Base-by-base conservation (phyloP, 2,797 vertebrate genomes). In the Limnodromus scolopaceus region DNA sequence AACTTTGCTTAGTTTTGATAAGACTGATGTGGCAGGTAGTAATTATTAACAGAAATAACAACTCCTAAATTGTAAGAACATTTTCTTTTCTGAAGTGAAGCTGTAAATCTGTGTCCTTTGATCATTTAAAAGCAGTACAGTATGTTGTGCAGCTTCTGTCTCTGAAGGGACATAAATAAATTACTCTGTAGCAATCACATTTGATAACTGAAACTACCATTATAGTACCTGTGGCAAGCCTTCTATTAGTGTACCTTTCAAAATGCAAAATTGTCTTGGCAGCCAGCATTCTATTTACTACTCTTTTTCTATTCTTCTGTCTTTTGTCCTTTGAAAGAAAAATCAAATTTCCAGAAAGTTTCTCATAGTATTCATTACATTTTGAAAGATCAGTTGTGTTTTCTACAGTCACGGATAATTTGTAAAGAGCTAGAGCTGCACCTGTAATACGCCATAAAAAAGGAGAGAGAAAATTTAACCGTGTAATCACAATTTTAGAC, bases 101-200 rank as follows among this genome's bases (percentile, higher is more conserved):
- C 30, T 92, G 61, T 89, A 80, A 85, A 82, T 89, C 64, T 79
- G 3, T 84, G 71, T 94, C 66, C 79, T 96, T 94, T 96, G 82
- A 96, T 95, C 91, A 74, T 87, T 91, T 85, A 87, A 90, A 92
- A 92, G 80, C 27, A 94, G 70, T 83, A 65, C 68, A 75, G 87
- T 76, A 45, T 75, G 69, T 84, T 91, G 39, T 76, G 84, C 66
- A 89, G 94, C 79, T 86, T 96, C 84, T 97, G 32, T 48, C 93
- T 97, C 94, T 93, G 55, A 66, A 84, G 80, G 39, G 57, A 84
- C 75, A 71, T 93, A 94, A 93, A 92, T 94, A 93, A 95, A 96
- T 94, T 92, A 93, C 78, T 82, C 66, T 53, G 63, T 28, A 87
- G 71, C 61, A 87, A 89, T 94, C 89, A 55, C 68, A 79, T 92